Evolutionary conservation across 2,888 invertebrate genomes (phyloP), one percentile per base, ranked within the genome.

Genomic region (Danaus chrysippus): DNA sequence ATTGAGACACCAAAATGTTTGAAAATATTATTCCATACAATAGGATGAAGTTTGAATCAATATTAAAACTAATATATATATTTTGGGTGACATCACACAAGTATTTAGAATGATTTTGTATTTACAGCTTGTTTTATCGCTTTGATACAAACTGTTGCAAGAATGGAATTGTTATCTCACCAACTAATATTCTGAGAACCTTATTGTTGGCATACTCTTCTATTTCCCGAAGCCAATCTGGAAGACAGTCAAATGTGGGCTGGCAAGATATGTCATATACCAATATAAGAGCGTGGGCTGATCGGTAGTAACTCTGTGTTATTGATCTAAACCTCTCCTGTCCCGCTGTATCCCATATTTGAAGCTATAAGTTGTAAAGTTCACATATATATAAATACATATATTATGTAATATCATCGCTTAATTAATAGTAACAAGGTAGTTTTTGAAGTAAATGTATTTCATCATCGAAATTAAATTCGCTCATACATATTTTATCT

Each of bases 301-400:
- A 98, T 74, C 98, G 93, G 83, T 99, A 99, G 88, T 99, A 99
- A 83, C 98, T 98, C 84, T 99, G 99, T 1, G 99, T 99, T 72
- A 99, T 99, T 3, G 98, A 98, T 62, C 99, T 94, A 86, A 99
- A 99, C 71, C 96, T 91, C 84, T 99, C 99, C 85, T 99, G 99
- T 0, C 99, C 99, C 1, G 99, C 99, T 11, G 99, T 99, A 81
- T 99, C 99, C 99, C 99, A 99, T 81, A 99, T 99, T 94, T 99
- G 99, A 64, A 99, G 92, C 97, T 98, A 75, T n/a, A 77, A 83
- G 2, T 34, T 34, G 8, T 34, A 58, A 23, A 54, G 1, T 49
- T 17, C 12, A 15, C 15, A 3, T 46, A 46, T 46, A 46, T 46
- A 46, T 12, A 13, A 13, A 9, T 15, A 6, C 9, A n/a, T 46